These are phyloP conservation scores for Enteromius mattozi DNA, from an alignment of 2,797 vertebrate species.

Conservation along the genomic window DNA sequence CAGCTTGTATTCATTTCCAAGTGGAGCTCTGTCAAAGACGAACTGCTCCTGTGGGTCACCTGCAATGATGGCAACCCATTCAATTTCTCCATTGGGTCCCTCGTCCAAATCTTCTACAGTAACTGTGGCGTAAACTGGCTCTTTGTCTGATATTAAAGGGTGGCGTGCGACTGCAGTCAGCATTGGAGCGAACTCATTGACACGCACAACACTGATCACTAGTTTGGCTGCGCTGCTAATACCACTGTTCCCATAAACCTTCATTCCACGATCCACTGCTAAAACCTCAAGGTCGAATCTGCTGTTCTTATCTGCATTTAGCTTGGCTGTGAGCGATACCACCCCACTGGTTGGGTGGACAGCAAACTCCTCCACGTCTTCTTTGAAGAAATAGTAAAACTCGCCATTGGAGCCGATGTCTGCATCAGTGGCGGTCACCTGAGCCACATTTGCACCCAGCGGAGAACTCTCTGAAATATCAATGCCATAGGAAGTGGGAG, in stretches of 20 bases:
- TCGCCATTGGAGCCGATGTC: constrained; percentile 95
- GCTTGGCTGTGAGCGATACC: constrained; percentile 85
- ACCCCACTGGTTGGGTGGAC: constrained; percentile 94
- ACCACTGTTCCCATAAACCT: constrained; percentile 90
- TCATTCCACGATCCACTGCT: constrained; percentile 92
- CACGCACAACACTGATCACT: constrained; percentile 82
- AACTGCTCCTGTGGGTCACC: constrained; percentile 91
- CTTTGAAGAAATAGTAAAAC: constrained; percentile 96
- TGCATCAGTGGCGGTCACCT: constrained; percentile 94
- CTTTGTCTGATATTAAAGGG: constrained; percentile 82
- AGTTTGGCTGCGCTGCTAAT: constrained; percentile 92
- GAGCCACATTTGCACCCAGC: constrained; percentile 86
- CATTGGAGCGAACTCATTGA: constrained; percentile 87
- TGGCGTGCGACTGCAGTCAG: constrained; percentile 78
- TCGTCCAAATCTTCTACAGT: constrained; percentile 91
- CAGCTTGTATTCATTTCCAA: constrained; percentile 87
- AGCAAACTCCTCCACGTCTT: constrained; percentile 87
- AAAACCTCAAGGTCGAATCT: constrained; percentile 90
- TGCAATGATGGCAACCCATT: constrained; percentile 89
- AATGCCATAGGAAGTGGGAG: constrained; percentile 93
- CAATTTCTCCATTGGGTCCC: constrained; percentile 89
- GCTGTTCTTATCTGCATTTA: constrained; percentile 80
- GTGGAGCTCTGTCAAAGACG: constrained; percentile 84
- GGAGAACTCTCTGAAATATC: constrained; percentile 88
- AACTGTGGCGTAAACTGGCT: constrained; percentile 84